Base-by-base conservation (phyloP, 2,113 vertebrate species). In the Corythoichthys intestinalis region DNA sequence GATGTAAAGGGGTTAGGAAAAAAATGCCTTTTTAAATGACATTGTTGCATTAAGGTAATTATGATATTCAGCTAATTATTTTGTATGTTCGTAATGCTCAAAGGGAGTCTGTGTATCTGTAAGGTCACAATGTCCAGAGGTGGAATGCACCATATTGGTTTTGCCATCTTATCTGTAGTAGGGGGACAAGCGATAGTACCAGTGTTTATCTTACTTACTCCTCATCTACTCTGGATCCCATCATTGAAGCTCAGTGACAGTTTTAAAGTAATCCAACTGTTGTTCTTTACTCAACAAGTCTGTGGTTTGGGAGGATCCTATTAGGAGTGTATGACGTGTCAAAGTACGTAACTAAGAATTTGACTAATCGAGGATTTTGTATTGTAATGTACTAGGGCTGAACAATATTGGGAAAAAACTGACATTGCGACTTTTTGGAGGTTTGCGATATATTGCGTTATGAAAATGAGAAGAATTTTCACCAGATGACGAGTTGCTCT, bases 241-340 rank as follows among this genome's bases (percentile, higher is more conserved):
- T 12, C 53, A 56, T 12, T 44, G 10, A 56, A 4, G 53, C 20
- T 56, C 28, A 4, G n/a, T 56, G 20, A 56, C n/a, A 56, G 9
- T 20, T 44, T 56, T 13, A 65, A 62, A 8, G 28, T 47, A 13
- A 72, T 54, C 52, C n/a, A 7, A 47, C 63, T 68, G 14, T 54
- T 62, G 47, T 28, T 67, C 44, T 72, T 35, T 59, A 4, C 54
- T 41, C 6, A 58, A 39, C 66, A 14, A 14, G 38, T 38, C 35
- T 67, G 9, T 17, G 64, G 39, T 35, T 15, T 12, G 10, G 15
- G 56, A 59, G 60, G 57, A 71, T 9, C 6, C 53, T 39, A 1
- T n/a, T 41, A 70, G 47, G 69, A 65, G 48, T 67, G 46, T 61
- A 50, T 57, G n/a, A 77, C 58, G 63, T 75, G 63, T 28, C 20